Conservation (phyloP, 2,797 vertebrate genomes). For the Labeo calbasu region DNA sequence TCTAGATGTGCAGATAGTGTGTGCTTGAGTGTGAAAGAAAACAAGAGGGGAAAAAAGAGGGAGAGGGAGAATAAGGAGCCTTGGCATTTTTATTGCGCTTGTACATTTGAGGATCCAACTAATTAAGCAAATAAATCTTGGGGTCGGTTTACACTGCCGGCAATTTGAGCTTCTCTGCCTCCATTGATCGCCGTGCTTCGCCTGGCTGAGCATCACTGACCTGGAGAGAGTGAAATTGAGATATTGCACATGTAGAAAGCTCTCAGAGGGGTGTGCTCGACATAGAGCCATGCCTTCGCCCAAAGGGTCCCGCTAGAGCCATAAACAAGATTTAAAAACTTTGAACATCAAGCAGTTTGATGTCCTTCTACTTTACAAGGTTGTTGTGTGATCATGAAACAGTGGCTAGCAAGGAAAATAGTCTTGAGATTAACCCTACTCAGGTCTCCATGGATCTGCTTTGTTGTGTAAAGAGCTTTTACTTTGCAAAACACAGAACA, state of each 20-base stretch:
- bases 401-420: slow-evolving; percentile 8
- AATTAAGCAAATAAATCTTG: slow-evolving; percentile 79
- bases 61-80: slow-evolving; percentile 40
- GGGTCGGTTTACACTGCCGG: slow-evolving; percentile 67
- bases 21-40: slow-evolving; percentile 16
- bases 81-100: slow-evolving; percentile 68
- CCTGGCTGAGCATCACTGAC: slow-evolving; percentile 69
- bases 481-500: background rate
- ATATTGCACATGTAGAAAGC: slow-evolving; percentile 49
- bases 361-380: slow-evolving; percentile 41
- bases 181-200: slow-evolving; percentile 69
- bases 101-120: slow-evolving; percentile 60
- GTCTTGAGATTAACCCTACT: slow-evolving; percentile 7
- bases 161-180: slow-evolving; percentile 67
- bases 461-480: background rate
- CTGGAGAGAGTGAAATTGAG: slow-evolving; percentile 54
- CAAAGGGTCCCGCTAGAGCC: slow-evolving; percentile 18
- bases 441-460: background rate
- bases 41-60: slow-evolving; percentile 41
- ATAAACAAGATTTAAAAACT: slow-evolving; percentile 43
- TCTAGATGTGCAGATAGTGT: slow-evolving; percentile 46
- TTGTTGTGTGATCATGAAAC: slow-evolving; percentile 21
- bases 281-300: slow-evolving; percentile 23
- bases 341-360: slow-evolving; percentile 29
- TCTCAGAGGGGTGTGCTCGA: slow-evolving; percentile 35